Base-by-base conservation (phyloP, 2,797 vertebrate species). In the Spatula clypeata region DNA sequence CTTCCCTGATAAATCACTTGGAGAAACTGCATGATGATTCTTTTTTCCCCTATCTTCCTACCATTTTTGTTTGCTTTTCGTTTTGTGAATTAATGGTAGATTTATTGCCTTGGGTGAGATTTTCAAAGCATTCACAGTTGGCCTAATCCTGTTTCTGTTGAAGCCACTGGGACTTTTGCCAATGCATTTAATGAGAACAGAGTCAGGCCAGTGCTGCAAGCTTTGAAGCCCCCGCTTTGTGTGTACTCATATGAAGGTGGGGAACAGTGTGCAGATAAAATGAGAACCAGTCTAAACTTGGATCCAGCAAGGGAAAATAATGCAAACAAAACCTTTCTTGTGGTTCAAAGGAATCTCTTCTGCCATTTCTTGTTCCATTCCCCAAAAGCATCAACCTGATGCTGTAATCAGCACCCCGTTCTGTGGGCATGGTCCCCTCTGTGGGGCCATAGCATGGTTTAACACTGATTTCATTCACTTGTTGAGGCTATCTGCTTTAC, bases 141-240 rank as follows among this genome's bases (percentile, higher is more conserved):
- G 71, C 86, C 90, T 96, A 91, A 95, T 92, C 81, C 74, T 91
- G 47, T 72, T 93, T 62, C 83, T 69, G 74, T 91, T 96, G 90
- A 94, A 95, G 90, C 77, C 77, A 71, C 80, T 74, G 95, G 93
- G 93, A 95, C 57, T 67, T 94, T 89, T 96, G 95, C 94, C 93
- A 96, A n/a, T 24, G 53, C 53, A 79, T 90, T 91, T 93, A 93
- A 94, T 18, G 3, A 92, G 92, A 94, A 62, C n/a, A 66, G 84
- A 87, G 70, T 79, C 79, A 91, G 92, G 29, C 92, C 86, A 90
- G 36, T 18, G 53, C 55, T 73, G 65, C 53, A 77, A 90, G 77
- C 94, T 96, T 96, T 96, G 88, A 96, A 95, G 86, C 88, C 90
- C 74, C 95, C 31, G 55, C 90, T 95, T 92, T 73, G 64, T 87